Conservation (phyloP, 2,113 vertebrate genomes). For the Columba livia region DNA sequence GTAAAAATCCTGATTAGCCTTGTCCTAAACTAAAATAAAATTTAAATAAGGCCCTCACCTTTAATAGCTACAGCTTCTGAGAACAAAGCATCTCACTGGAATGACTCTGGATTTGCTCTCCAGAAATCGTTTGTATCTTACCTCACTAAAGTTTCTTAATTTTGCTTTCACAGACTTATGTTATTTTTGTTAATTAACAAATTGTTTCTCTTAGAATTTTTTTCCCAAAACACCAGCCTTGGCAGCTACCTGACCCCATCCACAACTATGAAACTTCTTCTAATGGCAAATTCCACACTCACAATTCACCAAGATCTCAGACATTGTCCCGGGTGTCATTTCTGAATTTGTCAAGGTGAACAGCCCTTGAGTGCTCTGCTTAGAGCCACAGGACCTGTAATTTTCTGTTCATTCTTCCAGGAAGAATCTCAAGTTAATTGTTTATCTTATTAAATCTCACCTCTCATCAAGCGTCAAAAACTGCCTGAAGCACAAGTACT, state of each 20-base stretch:
- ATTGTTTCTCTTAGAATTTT: not conserved
- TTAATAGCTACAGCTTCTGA: not conserved
- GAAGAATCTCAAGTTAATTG: not conserved
- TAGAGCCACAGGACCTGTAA: not conserved
- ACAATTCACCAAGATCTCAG: not conserved
- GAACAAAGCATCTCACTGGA: not conserved
- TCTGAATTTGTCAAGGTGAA: not conserved
- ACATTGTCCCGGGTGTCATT: not conserved
- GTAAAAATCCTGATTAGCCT: not conserved
- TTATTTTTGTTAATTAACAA: not conserved
- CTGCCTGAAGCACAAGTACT: not conserved
- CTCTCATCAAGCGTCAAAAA: not conserved
- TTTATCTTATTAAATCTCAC: not conserved
- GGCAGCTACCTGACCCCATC: not conserved
- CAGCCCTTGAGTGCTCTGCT: not conserved
- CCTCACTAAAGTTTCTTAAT: not conserved
- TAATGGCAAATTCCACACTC: not conserved
- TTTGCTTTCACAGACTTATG: not conserved
- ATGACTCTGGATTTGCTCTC: not conserved
- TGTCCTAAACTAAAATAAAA: not conserved
- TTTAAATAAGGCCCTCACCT: not conserved
- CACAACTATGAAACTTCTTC: not conserved
- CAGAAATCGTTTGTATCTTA: not conserved
- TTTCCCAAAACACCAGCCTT: not conserved
- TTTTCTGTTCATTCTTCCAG: not conserved